Conservation (phyloP, 1,140 invertebrate species). For the Goniozus legneri region DNA sequence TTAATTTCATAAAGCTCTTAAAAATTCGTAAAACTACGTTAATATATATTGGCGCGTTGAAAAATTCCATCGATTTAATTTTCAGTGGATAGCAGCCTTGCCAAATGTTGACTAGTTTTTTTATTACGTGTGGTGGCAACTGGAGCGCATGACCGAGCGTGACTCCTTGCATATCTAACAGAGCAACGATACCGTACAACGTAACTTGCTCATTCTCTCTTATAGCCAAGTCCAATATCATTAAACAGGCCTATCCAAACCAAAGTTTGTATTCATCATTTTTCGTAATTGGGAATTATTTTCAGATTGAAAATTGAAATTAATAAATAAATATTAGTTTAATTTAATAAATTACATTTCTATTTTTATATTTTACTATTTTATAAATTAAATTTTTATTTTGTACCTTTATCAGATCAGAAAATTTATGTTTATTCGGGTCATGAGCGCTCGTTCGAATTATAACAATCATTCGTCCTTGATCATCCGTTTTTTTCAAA, state of each 20-base stretch:
- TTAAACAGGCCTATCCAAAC: constrained; percentile 49
- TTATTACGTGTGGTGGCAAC: constrained; percentile 57
- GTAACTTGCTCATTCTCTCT: constrained; percentile 53
- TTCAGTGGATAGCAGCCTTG: constrained; percentile 68
- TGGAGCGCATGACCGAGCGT: constrained; percentile 60
- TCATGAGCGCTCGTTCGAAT: constrained; percentile 58
- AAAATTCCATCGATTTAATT: constrained; percentile 66
- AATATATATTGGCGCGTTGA: constrained; percentile 67
- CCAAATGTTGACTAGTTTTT: constrained; percentile 62
- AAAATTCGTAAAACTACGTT: constrained; percentile 68
- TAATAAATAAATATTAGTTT: background rate
- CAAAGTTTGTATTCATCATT: constrained; percentile 1
- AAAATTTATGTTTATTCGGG: constrained; percentile 55
- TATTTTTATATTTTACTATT: too few relatives aligned
- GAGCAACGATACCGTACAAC: constrained; percentile 58
- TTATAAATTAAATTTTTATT: too few relatives aligned
- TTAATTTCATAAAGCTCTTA: constrained; percentile 68
- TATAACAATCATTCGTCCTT: constrained; percentile 57
- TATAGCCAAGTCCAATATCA: constrained; percentile 58
- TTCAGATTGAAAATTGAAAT: too few relatives aligned
- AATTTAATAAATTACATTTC: background rate
- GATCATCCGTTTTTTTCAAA: constrained; percentile 52
- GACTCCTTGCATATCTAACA: constrained; percentile 61
- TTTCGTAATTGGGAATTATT: background rate
- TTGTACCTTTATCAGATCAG: constrained; percentile 59